Conservation (phyloP, 2,113 vertebrate species). For the Hippocampus mohnikei region DNA sequence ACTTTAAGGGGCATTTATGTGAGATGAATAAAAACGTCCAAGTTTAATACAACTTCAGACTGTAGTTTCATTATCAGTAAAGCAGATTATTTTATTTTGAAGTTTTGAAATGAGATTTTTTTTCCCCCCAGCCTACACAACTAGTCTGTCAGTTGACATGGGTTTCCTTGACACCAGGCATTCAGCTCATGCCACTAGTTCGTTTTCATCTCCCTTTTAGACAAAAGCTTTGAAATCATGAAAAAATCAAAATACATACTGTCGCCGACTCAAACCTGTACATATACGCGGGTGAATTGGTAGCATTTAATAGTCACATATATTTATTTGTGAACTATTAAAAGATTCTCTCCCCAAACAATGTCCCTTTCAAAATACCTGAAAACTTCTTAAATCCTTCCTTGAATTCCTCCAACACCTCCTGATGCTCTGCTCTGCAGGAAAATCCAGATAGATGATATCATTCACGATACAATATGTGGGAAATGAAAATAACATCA, state of each 20-base stretch:
- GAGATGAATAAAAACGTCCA: too few relatives aligned
- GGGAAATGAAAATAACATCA: not conserved
- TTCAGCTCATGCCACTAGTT: too few relatives aligned
- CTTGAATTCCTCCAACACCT: constrained; percentile 89
- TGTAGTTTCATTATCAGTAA: too few relatives aligned
- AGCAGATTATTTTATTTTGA: too few relatives aligned
- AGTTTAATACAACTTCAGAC: too few relatives aligned
- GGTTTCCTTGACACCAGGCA: too few relatives aligned
- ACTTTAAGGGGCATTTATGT: too few relatives aligned
- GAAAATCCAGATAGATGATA: not conserved
- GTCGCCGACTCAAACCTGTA: not conserved
- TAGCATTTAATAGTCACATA: not conserved
- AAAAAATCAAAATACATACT: not conserved
- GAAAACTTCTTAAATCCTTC: constrained; percentile 88
- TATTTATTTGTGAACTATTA: not conserved
- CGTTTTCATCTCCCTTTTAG: too few relatives aligned
- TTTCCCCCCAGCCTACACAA: too few relatives aligned
- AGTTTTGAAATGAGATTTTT: too few relatives aligned
- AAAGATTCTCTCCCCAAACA: not conserved
- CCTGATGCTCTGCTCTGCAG: constrained; percentile 85
- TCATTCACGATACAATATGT: not conserved
- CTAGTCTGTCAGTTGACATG: too few relatives aligned
- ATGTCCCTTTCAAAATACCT: constrained; percentile 67
- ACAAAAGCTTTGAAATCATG: too few relatives aligned
- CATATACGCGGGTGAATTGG: not conserved